Base-by-base conservation (phyloP, 2,888 invertebrate genomes). In the Synanthedon andrenaeformis region DNA sequence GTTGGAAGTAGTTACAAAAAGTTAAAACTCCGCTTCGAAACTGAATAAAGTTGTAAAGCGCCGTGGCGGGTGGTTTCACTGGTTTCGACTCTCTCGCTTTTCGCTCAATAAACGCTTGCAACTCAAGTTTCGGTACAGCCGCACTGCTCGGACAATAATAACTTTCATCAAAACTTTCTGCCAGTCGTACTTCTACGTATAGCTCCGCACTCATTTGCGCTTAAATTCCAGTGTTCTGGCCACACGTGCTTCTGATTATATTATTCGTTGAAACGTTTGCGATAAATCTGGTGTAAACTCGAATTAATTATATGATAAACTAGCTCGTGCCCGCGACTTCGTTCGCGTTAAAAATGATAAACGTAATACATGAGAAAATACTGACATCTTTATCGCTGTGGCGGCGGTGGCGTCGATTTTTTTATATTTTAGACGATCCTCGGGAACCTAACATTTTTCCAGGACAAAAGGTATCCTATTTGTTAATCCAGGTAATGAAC, bases 81-180 rank as follows among this genome's bases (percentile, higher is more conserved):
- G 60, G 49, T 13, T 54, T 54, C 56, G 54, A 57, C 56, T 59
- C 62, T 59, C 58, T 64, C 62, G 65, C 67, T 72, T 76, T 74
- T 70, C 72, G 70, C 72, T 66, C 75, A 74, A 77, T 76, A 74
- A 72, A 70, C 64, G 70, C 59, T 69, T 54, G 62, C 62, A 59
- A 59, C 63, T 64, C 63, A 65, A 70, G 65, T 68, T 69, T 58
- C 56, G 60, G 56, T 60, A 59, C 63, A 62, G 59, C 57, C 63
- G 59, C 61, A 54, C 62, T 56, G 58, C 56, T 55, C 54, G 59
- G 59, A 62, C 67, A 72, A 70, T 69, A 68, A 69, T 64, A 70
- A 71, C 66, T 67, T 70, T 62, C 63, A 61, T 66, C 62, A 49
- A n/a, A 73, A 74, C 70, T 74, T 76, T 74, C 68, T 66, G 67